Evolutionary conservation across 2,113 vertebrate genomes (phyloP).

Genomic region (Salvelinus sp.): DNA sequence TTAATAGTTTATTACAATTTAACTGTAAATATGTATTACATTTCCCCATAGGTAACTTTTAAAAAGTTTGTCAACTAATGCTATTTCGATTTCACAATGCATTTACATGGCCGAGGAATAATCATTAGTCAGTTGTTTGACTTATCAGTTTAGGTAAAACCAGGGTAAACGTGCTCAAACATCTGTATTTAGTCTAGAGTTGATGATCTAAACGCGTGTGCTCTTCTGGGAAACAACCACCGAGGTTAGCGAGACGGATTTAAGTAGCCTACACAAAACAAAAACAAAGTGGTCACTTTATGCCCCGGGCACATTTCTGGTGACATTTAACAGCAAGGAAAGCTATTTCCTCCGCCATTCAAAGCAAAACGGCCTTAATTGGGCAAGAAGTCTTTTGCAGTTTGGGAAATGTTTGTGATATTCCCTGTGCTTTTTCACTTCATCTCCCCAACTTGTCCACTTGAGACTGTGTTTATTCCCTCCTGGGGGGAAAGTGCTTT

Average conservation of each 20-base stretch:
- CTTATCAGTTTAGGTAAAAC: not conserved
- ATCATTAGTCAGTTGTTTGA: conserved; percentile 13
- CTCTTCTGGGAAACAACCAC: conserved; percentile 39
- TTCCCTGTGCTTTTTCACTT: conserved; percentile 74
- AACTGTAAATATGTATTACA: no score
- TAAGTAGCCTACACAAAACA: conserved; percentile 57
- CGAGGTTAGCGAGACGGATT: conserved; percentile 50
- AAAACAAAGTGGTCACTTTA: conserved; percentile 73
- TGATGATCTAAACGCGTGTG: conserved; percentile 22
- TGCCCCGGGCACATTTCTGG: conserved; percentile 75
- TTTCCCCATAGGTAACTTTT: not conserved
- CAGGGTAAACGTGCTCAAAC: not conserved
- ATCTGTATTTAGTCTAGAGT: conserved; percentile 17
- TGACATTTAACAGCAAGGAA: conserved; percentile 87
- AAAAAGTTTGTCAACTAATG: not conserved
- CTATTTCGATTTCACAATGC: not conserved
- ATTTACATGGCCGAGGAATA: not conserved
- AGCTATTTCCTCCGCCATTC: conserved; percentile 86
- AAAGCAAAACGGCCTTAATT: conserved; percentile 84
- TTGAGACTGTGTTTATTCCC: conserved; percentile 81
- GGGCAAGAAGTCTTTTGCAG: conserved; percentile 80
- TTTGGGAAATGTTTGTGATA: conserved; percentile 83
- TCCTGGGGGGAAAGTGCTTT: conserved; percentile 78
- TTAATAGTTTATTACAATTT: not conserved
- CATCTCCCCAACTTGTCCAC: conserved; percentile 69